Percentiles rank a stretch among this genome's conserved stretches.
These are phyloP conservation scores for Seira ritae DNA, from an alignment of 2,888 invertebrate genomes.

Conservation along the genomic window DNA sequence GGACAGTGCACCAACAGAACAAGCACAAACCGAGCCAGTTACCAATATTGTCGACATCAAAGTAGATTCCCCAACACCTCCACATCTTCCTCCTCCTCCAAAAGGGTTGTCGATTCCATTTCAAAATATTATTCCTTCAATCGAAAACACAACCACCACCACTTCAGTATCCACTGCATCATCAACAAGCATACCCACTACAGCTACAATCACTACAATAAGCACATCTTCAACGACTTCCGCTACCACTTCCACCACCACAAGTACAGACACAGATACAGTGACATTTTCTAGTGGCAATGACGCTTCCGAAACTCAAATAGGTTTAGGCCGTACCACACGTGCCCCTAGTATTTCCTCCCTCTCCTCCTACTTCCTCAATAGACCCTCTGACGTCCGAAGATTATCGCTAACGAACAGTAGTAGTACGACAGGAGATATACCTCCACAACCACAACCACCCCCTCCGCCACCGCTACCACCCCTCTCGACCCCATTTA, in stretches of 20 bases:
- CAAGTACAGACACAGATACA: background rate
- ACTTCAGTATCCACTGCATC: slow-evolving; percentile 20
- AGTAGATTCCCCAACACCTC: slow-evolving; percentile 6
- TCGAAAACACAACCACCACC: background rate
- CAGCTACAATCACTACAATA: slow-evolving; percentile 30
- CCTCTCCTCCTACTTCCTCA: slow-evolving; percentile 66
- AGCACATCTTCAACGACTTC: slow-evolving; percentile 29
- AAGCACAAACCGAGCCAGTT: background rate
- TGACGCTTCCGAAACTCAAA: slow-evolving; percentile 17
- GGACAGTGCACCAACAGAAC: slow-evolving; percentile 1
- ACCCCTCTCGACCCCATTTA: slow-evolving; percentile 41
- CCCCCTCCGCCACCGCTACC: slow-evolving; percentile 37
- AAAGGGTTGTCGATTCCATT: background rate
- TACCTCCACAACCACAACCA: slow-evolving; percentile 23
- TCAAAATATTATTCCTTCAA: background rate
- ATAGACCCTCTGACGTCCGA: slow-evolving; percentile 64
- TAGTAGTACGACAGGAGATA: slow-evolving; percentile 41
- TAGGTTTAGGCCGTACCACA: slow-evolving; percentile 38
- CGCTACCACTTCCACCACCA: background rate
- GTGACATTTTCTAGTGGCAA: background rate
- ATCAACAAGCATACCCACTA: slow-evolving; percentile 41
- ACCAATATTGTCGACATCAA: background rate
- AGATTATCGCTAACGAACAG: slow-evolving; percentile 44
- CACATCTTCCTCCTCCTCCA: slow-evolving; percentile 25
- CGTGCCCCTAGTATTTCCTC: slow-evolving; percentile 59